phyloP scores from a whole-genome alignment of 1,140 invertebrate species.

The Matsumurasca onukii region DNA sequence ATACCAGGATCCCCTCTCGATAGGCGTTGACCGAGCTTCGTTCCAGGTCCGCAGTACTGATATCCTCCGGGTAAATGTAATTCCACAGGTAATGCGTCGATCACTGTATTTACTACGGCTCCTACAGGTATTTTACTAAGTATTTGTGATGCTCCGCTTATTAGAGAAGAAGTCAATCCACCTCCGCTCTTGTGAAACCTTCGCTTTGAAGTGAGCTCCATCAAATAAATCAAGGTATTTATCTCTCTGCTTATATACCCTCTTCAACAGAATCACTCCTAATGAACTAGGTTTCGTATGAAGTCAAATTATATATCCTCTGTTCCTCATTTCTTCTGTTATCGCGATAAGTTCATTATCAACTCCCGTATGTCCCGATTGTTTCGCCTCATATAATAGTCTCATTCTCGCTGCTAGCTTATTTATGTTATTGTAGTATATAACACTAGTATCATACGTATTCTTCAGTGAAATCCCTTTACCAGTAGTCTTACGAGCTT shows the following conservation, averaged over 20 bases:
- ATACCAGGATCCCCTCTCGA: slow-evolving; percentile 48
- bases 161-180: neutral
- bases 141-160: neutral
- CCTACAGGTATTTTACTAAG: neutral
- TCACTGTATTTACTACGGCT: slow-evolving; percentile 44
- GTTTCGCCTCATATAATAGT: no score
- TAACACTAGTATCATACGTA: no score
- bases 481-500: no score
- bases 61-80: slow-evolving; percentile 50
- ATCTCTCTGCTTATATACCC: neutral
- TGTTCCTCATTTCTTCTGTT: neutral
- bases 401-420: no score
- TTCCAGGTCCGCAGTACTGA: slow-evolving; percentile 52
- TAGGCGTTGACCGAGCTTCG: slow-evolving; percentile 50
- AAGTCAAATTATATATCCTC: neutral
- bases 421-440: no score
- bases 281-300: neutral
- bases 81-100: slow-evolving; percentile 50
- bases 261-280: neutral
- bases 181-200: neutral
- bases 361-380: neutral
- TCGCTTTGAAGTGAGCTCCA: neutral
- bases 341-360: neutral
- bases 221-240: neutral
- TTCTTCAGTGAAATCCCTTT: no score